Evolutionary conservation across 1,140 invertebrate genomes (phyloP).

Genomic region (Heliconius hermathena): DNA sequence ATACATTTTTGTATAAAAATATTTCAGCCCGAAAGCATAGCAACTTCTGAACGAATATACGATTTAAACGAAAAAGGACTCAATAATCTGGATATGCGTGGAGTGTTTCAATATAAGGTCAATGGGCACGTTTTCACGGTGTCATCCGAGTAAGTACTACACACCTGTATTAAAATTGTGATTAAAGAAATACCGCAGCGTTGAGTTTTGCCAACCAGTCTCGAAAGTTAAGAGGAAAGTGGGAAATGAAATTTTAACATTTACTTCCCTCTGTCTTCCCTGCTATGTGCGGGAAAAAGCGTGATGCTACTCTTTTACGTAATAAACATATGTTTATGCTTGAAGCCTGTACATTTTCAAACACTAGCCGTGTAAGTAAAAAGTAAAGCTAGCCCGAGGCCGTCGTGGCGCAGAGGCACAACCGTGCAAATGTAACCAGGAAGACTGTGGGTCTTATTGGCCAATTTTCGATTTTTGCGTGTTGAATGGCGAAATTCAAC

Average conservation of each 20-base stretch:
- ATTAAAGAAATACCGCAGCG: background rate
- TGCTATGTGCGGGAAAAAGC: background rate
- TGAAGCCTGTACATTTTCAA: too few relatives aligned
- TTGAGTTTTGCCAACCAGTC: background rate
- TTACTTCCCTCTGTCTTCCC: background rate
- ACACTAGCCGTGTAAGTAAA: too few relatives aligned
- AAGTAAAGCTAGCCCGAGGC: too few relatives aligned
- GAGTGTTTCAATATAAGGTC: constrained; percentile 55
- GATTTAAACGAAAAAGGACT: constrained; percentile 54
- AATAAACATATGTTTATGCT: too few relatives aligned
- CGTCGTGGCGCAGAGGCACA: too few relatives aligned
- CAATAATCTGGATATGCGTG: constrained; percentile 48
- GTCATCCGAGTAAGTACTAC: constrained; percentile 55
- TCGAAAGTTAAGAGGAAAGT: background rate
- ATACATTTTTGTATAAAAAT: background rate
- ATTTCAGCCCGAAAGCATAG: constrained; percentile 60
- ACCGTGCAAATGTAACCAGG: too few relatives aligned
- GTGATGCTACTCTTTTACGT: background rate
- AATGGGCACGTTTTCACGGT: constrained; percentile 58
- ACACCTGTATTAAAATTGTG: background rate
- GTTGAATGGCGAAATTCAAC: too few relatives aligned
- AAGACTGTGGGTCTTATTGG: too few relatives aligned
- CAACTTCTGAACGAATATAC: constrained; percentile 58
- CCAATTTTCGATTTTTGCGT: too few relatives aligned
- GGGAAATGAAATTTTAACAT: background rate